Evolutionary conservation across 2,113 vertebrate species (phyloP).

Genomic region (Gopherus flavomarginatus): DNA sequence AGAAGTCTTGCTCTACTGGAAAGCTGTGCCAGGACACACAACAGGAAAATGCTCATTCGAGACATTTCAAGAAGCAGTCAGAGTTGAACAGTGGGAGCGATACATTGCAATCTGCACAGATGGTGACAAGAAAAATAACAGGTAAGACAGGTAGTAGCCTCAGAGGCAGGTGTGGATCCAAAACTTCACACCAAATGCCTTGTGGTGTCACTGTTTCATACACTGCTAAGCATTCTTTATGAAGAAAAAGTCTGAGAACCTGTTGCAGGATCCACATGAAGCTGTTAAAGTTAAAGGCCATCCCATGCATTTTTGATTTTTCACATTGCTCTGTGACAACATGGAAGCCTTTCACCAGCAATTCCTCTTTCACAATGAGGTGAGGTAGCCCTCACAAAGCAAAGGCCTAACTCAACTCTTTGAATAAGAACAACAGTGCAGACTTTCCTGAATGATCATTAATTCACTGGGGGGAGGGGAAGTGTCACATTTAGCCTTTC

Average conservation of each 20-base stretch:
- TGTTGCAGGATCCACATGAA: neutral
- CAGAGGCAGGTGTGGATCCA: neutral
- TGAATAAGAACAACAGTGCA: neutral
- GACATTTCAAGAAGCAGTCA: neutral
- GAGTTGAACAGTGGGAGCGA: neutral
- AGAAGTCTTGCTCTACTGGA: neutral
- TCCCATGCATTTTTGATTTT: neutral
- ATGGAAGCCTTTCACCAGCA: neutral
- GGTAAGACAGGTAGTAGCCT: neutral
- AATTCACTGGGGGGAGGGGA: neutral
- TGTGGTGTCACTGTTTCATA: neutral
- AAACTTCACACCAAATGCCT: neutral
- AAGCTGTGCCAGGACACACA: neutral
- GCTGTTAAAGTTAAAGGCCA: neutral
- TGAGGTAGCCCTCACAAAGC: neutral
- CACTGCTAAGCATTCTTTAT: neutral
- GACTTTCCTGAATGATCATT: neutral
- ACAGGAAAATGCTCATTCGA: neutral
- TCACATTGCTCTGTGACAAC: neutral
- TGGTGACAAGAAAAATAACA: neutral
- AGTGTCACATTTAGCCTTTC: neutral
- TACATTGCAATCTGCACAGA: neutral
- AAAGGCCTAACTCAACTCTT: neutral
- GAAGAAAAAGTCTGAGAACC: neutral
- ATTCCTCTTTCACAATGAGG: neutral